Percentiles rank a stretch among this genome's conserved stretches.
These are phyloP conservation scores for Reinhardtius hippoglossoides DNA, from an alignment of 2,113 vertebrate species.

Conservation along the genomic window DNA sequence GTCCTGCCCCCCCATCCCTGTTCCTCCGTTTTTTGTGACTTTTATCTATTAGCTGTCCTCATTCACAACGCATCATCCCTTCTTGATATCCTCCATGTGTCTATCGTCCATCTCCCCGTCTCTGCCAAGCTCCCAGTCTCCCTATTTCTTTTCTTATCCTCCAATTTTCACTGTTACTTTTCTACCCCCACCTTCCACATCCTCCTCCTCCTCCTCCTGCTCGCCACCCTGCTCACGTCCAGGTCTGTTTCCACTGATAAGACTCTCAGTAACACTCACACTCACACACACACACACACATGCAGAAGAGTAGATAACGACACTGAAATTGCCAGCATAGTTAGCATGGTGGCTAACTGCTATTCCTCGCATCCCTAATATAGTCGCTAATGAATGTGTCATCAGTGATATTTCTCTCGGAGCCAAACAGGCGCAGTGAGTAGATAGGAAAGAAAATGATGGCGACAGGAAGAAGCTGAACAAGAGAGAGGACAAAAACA, in stretches of 20 bases:
- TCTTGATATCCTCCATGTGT: constrained; percentile 58
- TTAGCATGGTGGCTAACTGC: constrained; percentile 67
- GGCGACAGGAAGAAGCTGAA: constrained; percentile 1
- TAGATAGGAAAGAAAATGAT: background rate
- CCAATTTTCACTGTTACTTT: constrained; percentile 56
- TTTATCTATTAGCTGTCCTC: constrained; percentile 40
- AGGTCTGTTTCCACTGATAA: constrained; percentile 81
- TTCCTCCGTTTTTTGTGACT: constrained; percentile 38
- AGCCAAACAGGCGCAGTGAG: constrained; percentile 12
- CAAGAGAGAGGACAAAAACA: constrained; percentile 5
- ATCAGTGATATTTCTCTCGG: constrained; percentile 57
- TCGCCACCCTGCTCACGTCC: constrained; percentile 74
- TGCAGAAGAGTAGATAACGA: constrained; percentile 41
- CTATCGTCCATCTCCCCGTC: constrained; percentile 43
- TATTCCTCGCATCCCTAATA: constrained; percentile 44
- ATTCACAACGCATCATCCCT: constrained; percentile 42
- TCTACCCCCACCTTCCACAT: background rate
- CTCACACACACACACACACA: constrained; percentile 24
- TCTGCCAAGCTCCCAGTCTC: constrained; percentile 31
- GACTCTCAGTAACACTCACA: constrained; percentile 49
- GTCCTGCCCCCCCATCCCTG: constrained; percentile 21
- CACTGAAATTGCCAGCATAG: constrained; percentile 52
- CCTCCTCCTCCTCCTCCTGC: constrained; percentile 38
- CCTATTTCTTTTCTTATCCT: constrained; percentile 64
- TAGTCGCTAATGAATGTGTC: constrained; percentile 73